Evolutionary conservation across 2,113 vertebrate species (phyloP), one percentile per base, ranked within the genome.

Genomic region (Gavialis gangeticus): DNA sequence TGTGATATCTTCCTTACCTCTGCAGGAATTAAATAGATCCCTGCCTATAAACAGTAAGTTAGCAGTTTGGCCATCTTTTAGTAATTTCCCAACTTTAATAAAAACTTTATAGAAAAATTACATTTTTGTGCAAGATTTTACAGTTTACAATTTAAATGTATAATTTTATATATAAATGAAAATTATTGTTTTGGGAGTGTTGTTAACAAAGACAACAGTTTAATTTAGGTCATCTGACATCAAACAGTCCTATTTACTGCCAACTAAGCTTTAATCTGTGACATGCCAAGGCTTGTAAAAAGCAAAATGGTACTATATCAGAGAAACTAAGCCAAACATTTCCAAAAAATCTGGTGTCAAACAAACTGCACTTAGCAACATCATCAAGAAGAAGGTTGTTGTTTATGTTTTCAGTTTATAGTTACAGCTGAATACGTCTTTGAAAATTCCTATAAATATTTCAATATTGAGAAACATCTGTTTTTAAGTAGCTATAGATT

Each of bases 201-300:
- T 71, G 18, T 71, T 95, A 94, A 87, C 59, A 92, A 75, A 85
- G 37, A 69, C 88, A 94, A 94, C 91, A 88, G 96, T 96, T 97
- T 95, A 96, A 96, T 97, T 97, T 96, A 97, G 96, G 96, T 96
- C 96, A 97, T 83, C 87, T 95, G 94, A 97, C 87, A 96, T 95
- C 91, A 96, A 95, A 95, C 90, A 96, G 82, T 78, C 95, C 95
- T 97, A 96, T 97, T 96, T 97, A 95, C 93, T 96, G 96, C 93
- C 90, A 96, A 91, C 95, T 96, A 97, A 96, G 93, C 96, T 96
- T 96, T 97, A 97, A 97, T 96, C 95, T 97, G 93, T 96, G 97
- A 97, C 95, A 96, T 82, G 94, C 92, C 89, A 89, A 87, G 96
- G 92, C 94, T 96, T 97, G 97, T 97, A 97, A 97, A 97, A 97